Base-by-base conservation (phyloP, 2,888 invertebrate genomes). In the Dasypogon diadema region DNA sequence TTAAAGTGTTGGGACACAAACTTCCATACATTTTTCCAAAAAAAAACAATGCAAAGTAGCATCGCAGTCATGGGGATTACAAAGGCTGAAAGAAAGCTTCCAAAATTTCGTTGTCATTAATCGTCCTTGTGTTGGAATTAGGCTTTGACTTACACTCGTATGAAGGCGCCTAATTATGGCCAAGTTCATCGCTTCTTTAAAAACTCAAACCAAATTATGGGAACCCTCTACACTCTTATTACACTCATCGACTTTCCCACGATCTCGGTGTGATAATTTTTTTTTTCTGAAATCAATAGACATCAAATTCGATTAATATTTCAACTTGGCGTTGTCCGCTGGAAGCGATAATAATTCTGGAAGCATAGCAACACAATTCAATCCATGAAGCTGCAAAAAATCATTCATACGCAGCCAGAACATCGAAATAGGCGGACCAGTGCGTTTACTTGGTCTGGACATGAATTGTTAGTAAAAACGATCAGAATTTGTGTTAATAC, bases 291-390 rank as follows among this genome's bases (percentile, higher is more conserved):
- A 37, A 60, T 60, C 60, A 60, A 60, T 60, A 60, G 60, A 37
- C 60, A 60, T 34, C 60, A 60, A 26, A 60, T 37, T 60, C 60
- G 10, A 37, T 18, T 37, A 37, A 60, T 60, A 60, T 37, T 60
- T 21, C 60, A 60, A 37, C 37, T 60, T 60, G 30, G 30, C 26
- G n/a, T 58, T 58, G 30, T 26, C 37, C 34, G 34, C 60, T 60
- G 60, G 60, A 60, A 60, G 60, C 60, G 60, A 60, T 60, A 60
- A 60, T 60, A 37, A 60, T 37, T 60, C 37, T 3, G 60, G 37
- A 60, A 60, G 60, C 37, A 60, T 34, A 21, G 18, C 34, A 37
- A 18, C 37, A 37, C 37, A 34, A 37, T 60, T 60, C 34, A 60
- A 60, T 60, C 60, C 34, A 16, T 21, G 51, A 16, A 12, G 37